Evolutionary conservation across 2,797 vertebrate species (phyloP), one percentile per base, ranked within the genome.

Genomic region (Hoplostethus atlanticus): DNA sequence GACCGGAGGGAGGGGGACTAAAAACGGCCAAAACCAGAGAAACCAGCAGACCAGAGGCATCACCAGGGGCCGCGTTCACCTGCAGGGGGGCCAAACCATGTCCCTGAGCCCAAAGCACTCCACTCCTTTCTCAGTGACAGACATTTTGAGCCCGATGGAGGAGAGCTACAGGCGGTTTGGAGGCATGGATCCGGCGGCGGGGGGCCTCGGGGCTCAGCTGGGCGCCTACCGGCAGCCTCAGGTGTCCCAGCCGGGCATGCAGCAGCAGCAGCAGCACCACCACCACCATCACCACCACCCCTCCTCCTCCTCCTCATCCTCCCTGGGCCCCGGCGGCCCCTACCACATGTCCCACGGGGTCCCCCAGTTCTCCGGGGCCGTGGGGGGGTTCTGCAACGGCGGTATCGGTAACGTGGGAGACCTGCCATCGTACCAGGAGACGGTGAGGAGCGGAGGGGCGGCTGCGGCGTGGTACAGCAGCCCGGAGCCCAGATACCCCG

Each of bases 61-160:
- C 79, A 71, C 74, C 81, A 79, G 60, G 70, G 80, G 79, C 88
- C 85, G 38, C 83, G 84, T 86, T 73, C 68, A 40, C 79, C 73
- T 76, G 79, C 30, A 40, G 28, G 87, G 52, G 85, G 85, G 88
- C 92, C 89, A 87, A 92, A 96, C 89, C 96, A 98, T 98, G 97
- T 97, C 97, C 95, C 94, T 97, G 93, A 98, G 97, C 96, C 97
- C 97, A 73, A 97, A 96, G 86, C 96, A 96, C 93, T 97, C 96
- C 94, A 98, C 97, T 80, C 97, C 96, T 87, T 98, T 98, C 95
- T 98, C 97, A 80, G 97, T 98, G 79, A 94, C 91, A 74, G 97
- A 98, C 90, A 97, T 98, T 81, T 91, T 98, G 84, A 97, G 96
- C 92, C 97, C 97, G 62, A 96, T 97, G 94, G 97, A 98, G 89